Conservation (phyloP, 2,797 vertebrate species). For the Pygocentrus nattereri region DNA sequence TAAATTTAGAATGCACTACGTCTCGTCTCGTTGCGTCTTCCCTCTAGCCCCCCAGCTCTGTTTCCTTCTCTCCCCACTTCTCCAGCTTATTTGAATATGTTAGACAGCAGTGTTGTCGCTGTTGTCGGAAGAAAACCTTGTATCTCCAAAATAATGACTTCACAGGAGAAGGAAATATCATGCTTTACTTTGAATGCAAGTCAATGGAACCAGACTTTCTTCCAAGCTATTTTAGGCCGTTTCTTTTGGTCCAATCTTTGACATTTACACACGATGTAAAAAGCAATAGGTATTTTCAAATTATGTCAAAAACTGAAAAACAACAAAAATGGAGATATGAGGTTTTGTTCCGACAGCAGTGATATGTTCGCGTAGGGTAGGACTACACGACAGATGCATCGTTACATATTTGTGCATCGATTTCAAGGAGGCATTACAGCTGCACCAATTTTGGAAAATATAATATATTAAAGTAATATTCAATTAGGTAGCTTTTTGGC, state of each 20-base stretch:
- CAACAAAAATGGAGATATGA: no score
- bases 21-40: slow-evolving; percentile 8
- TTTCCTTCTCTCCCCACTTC: background rate
- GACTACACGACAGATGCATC: background rate
- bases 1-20: background rate
- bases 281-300: no score
- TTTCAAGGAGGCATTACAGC: background rate
- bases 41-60: background rate
- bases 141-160: no score
- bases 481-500: background rate
- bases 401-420: background rate
- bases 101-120: slow-evolving; percentile 8
- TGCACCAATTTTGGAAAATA: background rate
- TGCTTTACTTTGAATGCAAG: no score
- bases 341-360: no score
- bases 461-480: background rate
- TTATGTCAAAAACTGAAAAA: no score
- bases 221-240: no score
- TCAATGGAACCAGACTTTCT: no score
- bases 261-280: no score
- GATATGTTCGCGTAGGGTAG: background rate
- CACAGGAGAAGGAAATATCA: no score
- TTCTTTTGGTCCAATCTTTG: no score
- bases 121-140: no score
- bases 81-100: slow-evolving; percentile 1